Base-by-base conservation (phyloP, 2,797 vertebrate genomes). In the Fratercula arctica region DNA sequence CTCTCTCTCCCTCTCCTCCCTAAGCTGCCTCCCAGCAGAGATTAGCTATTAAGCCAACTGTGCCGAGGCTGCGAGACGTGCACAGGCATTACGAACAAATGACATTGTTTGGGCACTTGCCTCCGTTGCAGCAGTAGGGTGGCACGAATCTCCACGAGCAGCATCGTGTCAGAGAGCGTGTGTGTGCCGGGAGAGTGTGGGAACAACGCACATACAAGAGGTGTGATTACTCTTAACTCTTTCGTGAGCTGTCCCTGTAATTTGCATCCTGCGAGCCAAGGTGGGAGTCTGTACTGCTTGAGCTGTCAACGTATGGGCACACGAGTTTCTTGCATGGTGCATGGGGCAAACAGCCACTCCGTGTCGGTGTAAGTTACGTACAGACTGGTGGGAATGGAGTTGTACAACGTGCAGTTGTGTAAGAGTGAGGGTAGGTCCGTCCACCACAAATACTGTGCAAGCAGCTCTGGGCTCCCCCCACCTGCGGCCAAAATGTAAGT, bases 11-110 rank as follows among this genome's bases (percentile, higher is more conserved):
- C 41, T 79, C 60, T 75, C 33, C 51, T 91, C 56, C 72, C 46
- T 59, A 51, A 90, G 75, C 60, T 90, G 50, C 68, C 48, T 87
- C 70, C 57, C 37, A 92, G 72, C 77, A 91, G 90, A 83, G 48
- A n/a, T 0, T 87, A 80, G 33, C 76, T 80, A 37, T 95, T 81
- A 80, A 81, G 37, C 28, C 89, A 50, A 5, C 61, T 74, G 51
- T 41, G 53, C 72, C 0, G 9, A 79, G 35, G 19, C 43, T 74
- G 60, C 0, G 2, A 74, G 77, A 66, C 25, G 39, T 3, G 3
- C 54, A n/a, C 41, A n/a, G 43, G 33, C 74, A 13, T 64, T 45
- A 45, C 54, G 56, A 53, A 26, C 35, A 37, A 85, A 83, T 67
- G 37, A 35, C 41, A 57, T n/a, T 24, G 24, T 48, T 50, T 31